A percentile compares a stretch with the other conserved stretches of the same genome.
Conservation (phyloP, 2,113 vertebrate genomes). For the Atherinomorus stipes region DNA sequence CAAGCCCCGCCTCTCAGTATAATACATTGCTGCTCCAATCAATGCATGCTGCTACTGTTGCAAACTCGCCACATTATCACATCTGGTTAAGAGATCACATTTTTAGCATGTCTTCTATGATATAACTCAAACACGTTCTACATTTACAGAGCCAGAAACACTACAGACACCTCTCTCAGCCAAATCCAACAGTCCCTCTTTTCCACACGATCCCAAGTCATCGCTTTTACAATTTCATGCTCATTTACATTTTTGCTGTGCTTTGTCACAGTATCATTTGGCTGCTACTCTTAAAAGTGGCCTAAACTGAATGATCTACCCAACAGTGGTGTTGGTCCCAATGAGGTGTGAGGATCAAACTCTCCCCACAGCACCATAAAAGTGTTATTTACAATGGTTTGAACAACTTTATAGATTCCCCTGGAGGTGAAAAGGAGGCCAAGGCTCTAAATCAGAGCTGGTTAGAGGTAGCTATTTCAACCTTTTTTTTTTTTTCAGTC, state of each 20-base stretch:
- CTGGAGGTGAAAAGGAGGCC: slow-evolving; percentile 70
- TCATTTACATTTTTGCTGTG: slow-evolving; percentile 70
- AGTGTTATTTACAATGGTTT: slow-evolving; percentile 74
- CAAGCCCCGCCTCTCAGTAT: not conserved
- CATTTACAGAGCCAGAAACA: slow-evolving; percentile 57
- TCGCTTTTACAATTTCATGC: slow-evolving; percentile 58
- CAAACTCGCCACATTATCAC: slow-evolving; percentile 55
- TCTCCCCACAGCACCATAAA: slow-evolving; percentile 65
- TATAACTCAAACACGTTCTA: slow-evolving; percentile 54
- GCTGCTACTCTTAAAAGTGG: slow-evolving; percentile 31
- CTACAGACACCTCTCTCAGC: slow-evolving; percentile 39
- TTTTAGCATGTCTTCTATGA: slow-evolving; percentile 42
- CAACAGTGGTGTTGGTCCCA: slow-evolving; percentile 53
- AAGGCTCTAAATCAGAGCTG: slow-evolving; percentile 71
- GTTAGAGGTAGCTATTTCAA: slow-evolving; percentile 51
- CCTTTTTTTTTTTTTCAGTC: slow-evolving; percentile 24
- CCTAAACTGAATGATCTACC: slow-evolving; percentile 43
- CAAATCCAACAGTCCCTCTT: slow-evolving; percentile 63
- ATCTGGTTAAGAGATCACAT: slow-evolving; percentile 58
- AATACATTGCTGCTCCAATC: slow-evolving; percentile 23
- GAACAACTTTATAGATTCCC: slow-evolving; percentile 75
- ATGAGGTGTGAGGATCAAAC: slow-evolving; percentile 64
- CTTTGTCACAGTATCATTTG: slow-evolving; percentile 65
- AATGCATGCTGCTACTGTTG: slow-evolving; percentile 22
- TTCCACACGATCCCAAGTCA: slow-evolving; percentile 58